Base-by-base conservation (phyloP, 37 sponge, comb jelly and placozoan genomes). In the Hexactinellida sp. region DNA sequence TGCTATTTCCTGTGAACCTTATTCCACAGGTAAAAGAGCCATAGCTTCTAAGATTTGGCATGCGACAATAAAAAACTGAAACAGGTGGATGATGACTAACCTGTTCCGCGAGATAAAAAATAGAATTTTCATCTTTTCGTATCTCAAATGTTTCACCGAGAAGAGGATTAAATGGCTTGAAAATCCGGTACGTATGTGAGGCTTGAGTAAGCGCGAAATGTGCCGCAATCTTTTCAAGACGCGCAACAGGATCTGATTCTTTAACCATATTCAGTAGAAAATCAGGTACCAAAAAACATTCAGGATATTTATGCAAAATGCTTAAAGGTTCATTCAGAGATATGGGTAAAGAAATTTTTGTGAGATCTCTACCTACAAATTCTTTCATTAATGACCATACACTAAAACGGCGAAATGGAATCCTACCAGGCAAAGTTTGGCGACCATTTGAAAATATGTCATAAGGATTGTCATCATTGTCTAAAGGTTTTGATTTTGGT, bases 121-220 rank as follows among this genome's bases (percentile, higher is more conserved):
- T 21, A 1, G 19, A 7, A 3, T 63, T 63, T 63, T 63, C 76
- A 25, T 63, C 76, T 5, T 87, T 83, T 36, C 85, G 36, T 0
- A 38, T 86, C 84, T 91, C 93, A 36, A 85, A 93, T 5, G 93
- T 91, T 82, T 91, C 93, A 47, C 93, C 91, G 37, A 91, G 91
- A 84, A 92, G 55, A 36, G 93, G 93, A 76, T 92, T 92, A 86
- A 92, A 92, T 0, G 93, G 93, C 39, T 93, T 91, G 37, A 32
- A n/a, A 21, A n/a, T 32, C 3, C 76, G 76, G 76, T 63, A 63
- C 5, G 32, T 32, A 32, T 63, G 76, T n/a, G 76, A 63, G 21
- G 76, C 3, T 32, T 63, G 25, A n/a, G 30, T 25, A 25, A 63
- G 5, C 34, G 76, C 76, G 30, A 21, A 63, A 63, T 63, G 21